Evolutionary conservation across 2,113 vertebrate species (phyloP).

Genomic region (Tragulus kanchil): DNA sequence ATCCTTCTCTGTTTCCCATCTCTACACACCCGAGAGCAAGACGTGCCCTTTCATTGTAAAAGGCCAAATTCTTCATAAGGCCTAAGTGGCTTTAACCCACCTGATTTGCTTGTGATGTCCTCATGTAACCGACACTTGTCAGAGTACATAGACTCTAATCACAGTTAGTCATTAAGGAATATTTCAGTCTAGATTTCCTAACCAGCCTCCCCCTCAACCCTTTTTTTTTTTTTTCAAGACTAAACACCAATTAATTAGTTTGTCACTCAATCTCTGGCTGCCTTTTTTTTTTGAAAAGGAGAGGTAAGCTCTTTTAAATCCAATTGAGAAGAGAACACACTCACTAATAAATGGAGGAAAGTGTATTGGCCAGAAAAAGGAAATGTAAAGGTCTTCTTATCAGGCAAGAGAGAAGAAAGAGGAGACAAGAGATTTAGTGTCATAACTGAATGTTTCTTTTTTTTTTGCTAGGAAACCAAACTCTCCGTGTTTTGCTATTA

Average conservation of each 20-base stretch:
- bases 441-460: background rate
- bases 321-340: background rate
- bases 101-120: background rate
- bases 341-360: background rate
- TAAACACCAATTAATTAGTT: background rate
- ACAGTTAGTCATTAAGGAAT: background rate
- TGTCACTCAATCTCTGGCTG: background rate
- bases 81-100: background rate
- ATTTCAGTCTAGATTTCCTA: constrained; percentile 48
- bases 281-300: background rate
- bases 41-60: background rate
- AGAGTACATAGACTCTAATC: background rate
- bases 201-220: background rate
- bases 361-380: background rate
- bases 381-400: background rate
- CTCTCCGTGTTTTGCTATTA: background rate
- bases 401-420: background rate
- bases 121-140: background rate
- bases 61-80: background rate
- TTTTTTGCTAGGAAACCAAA: background rate
- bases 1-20: background rate
- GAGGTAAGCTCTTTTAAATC: background rate
- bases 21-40: background rate
- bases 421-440: background rate
- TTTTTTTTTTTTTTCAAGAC: background rate